These are phyloP conservation scores for Ardeotis arabs DNA, from an alignment of 2,113 vertebrate genomes.

Conservation along the genomic window DNA sequence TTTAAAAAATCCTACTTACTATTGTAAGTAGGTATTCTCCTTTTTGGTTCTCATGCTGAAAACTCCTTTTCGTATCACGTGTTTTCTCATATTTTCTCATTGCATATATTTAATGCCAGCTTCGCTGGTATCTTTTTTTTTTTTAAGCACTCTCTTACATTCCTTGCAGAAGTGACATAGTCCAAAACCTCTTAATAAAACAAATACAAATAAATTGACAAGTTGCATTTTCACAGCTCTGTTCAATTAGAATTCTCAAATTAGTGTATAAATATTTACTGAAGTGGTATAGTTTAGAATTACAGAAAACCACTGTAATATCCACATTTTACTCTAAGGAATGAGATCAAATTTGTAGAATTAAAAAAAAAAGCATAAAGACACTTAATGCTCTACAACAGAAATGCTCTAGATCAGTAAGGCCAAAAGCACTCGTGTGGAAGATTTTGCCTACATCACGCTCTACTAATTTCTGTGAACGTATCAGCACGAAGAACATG, in stretches of 20 bases:
- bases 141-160: neutral
- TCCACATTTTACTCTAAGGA: neutral
- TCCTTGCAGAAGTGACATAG: neutral
- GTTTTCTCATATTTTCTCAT: neutral
- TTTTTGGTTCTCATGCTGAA: neutral
- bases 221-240: neutral
- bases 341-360: neutral
- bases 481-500: neutral
- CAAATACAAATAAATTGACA: neutral
- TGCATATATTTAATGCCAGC: neutral
- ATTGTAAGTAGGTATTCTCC: neutral
- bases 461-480: conserved; percentile 58
- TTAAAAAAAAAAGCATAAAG: neutral
- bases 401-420: conserved; percentile 18
- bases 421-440: neutral
- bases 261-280: neutral
- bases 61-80: neutral
- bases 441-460: conserved; percentile 33
- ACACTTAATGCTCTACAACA: neutral
- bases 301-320: neutral
- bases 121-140: neutral
- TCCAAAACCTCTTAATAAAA: neutral
- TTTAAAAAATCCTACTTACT: neutral
- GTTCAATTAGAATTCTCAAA: neutral
- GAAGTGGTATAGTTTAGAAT: neutral